phyloP scores from a whole-genome alignment of 2,113 vertebrate genomes.

The Apteryx owenii region DNA sequence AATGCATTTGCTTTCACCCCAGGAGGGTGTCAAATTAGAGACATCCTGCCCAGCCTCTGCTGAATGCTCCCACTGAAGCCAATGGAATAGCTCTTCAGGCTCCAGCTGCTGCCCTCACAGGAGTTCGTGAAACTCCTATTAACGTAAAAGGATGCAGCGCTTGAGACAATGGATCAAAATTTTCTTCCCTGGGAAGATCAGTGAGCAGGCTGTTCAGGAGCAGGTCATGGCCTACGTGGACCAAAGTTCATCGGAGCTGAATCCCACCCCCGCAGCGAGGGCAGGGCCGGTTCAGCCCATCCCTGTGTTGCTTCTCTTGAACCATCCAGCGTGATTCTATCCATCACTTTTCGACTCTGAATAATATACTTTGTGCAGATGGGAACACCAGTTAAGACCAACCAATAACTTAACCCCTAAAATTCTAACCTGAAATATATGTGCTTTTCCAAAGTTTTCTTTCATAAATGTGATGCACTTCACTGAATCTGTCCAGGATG shows the following conservation, averaged over 20 bases:
- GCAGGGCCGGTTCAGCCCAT: not conserved
- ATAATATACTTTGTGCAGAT: not conserved
- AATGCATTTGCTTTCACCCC: not conserved
- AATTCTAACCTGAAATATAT: not conserved
- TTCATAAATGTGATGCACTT: not conserved
- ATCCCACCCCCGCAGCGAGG: not conserved
- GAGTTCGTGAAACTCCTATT: not conserved
- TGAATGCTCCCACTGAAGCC: not conserved
- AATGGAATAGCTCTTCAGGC: not conserved
- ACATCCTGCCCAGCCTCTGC: not conserved
- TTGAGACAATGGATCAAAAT: not conserved
- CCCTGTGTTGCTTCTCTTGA: not conserved
- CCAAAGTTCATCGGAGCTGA: not conserved
- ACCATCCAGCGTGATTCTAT: not conserved
- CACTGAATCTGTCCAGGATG: slow-evolving; percentile 46
- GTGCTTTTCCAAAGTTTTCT: not conserved
- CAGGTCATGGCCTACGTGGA: not conserved
- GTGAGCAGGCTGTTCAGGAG: not conserved
- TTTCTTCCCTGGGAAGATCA: not conserved
- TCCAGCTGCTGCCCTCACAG: not conserved
- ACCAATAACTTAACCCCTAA: slow-evolving; percentile 51
- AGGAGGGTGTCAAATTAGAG: not conserved
- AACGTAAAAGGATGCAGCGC: not conserved
- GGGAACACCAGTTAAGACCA: slow-evolving; percentile 23
- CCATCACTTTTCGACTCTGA: not conserved